Evolutionary conservation across 2,797 vertebrate genomes (phyloP).

Genomic region (Sebastes itinus): DNA sequence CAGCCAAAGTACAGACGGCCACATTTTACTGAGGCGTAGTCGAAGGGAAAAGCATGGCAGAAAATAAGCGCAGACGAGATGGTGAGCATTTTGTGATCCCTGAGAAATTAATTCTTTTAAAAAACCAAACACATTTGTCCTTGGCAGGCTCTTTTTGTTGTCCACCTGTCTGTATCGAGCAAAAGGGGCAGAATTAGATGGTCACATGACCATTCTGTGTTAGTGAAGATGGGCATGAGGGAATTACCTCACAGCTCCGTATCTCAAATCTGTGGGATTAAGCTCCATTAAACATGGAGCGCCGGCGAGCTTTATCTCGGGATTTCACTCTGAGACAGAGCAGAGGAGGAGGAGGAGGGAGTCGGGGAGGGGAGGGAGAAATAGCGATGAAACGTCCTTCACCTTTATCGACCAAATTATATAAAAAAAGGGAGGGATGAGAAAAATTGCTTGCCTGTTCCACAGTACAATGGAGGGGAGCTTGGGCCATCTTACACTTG

Average conservation of each 20-base stretch:
- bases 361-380: constrained; percentile 51
- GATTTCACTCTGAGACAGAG: constrained; percentile 81
- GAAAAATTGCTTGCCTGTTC: constrained; percentile 75
- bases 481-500: constrained; percentile 38
- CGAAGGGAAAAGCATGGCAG: constrained; percentile 27
- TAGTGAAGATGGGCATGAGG: constrained; percentile 76
- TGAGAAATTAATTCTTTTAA: constrained; percentile 6
- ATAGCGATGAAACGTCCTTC: constrained; percentile 81
- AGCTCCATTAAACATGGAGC: constrained; percentile 86
- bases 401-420: constrained; percentile 83
- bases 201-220: constrained; percentile 67
- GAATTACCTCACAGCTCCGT: constrained; percentile 81
- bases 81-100: constrained; percentile 10
- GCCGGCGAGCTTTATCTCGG: constrained; percentile 79
- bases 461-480: constrained; percentile 51
- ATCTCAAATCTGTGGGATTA: constrained; percentile 85
- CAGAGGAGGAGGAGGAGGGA: constrained; percentile 57
- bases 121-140: constrained; percentile 34
- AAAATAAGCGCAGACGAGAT: constrained; percentile 24
- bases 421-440: constrained; percentile 64
- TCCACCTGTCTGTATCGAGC: constrained; percentile 36
- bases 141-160: constrained; percentile 31
- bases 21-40: constrained; percentile 31
- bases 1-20: constrained; percentile 50
- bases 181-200: constrained; percentile 40